These are phyloP conservation scores for Oedothorax gibbosus DNA, from an alignment of 1,140 invertebrate genomes.

Conservation along the genomic window DNA sequence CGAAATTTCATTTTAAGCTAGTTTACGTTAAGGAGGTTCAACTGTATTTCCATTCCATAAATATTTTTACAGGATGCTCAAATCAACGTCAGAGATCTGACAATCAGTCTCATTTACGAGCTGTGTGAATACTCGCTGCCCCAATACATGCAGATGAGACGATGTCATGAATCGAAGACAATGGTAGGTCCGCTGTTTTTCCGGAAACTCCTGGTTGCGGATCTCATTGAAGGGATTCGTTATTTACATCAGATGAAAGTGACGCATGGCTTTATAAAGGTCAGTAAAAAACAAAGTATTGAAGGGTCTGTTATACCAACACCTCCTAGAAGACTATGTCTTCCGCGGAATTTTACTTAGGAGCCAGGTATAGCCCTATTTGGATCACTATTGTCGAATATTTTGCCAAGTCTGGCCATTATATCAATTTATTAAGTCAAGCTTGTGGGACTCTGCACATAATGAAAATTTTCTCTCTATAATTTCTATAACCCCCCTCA, in stretches of 20 bases:
- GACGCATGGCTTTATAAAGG: conserved; percentile 27
- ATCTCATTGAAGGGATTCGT: conserved; percentile 6
- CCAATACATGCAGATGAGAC: neutral
- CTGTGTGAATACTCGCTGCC: conserved; percentile 23
- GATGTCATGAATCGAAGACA: neutral
- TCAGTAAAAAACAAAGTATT: neutral
- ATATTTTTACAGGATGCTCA: neutral
- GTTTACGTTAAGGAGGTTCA: neutral
- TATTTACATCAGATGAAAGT: conserved; percentile 16
- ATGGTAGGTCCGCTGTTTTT: neutral
- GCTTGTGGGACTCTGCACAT: too few relatives aligned
- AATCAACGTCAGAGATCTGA: neutral
- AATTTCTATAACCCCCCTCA: too few relatives aligned
- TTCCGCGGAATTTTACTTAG: too few relatives aligned
- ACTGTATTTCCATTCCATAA: neutral
- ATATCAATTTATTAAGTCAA: too few relatives aligned
- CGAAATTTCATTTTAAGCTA: too few relatives aligned
- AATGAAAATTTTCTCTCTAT: too few relatives aligned
- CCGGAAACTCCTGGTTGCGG: conserved; percentile 3
- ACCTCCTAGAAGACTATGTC: too few relatives aligned
- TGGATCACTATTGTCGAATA: neutral
- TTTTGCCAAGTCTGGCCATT: too few relatives aligned
- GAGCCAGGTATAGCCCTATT: neutral
- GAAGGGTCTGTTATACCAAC: too few relatives aligned
- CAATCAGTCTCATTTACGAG: neutral